These are phyloP conservation scores for Dolomedes plantarius DNA, from an alignment of 2,888 invertebrate species.

Conservation along the genomic window DNA sequence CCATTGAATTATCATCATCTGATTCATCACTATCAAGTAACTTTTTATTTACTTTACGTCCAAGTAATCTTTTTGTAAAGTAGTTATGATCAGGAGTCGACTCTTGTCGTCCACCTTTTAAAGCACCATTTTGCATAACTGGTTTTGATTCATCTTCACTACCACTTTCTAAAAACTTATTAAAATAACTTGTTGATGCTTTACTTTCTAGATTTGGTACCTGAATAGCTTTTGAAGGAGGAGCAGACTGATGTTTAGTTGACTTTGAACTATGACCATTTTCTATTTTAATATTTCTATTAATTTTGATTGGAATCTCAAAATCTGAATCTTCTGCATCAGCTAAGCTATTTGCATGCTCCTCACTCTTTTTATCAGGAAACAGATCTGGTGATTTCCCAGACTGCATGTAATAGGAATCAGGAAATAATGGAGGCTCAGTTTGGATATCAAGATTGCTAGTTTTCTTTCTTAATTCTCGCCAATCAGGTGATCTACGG, in stretches of 20 bases:
- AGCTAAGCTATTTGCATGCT: constrained; percentile 23
- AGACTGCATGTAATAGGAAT: background rate
- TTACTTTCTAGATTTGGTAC: background rate
- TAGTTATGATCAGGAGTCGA: constrained; percentile 19
- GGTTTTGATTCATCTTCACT: constrained; percentile 55
- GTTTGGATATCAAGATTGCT: background rate
- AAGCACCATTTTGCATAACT: constrained; percentile 35
- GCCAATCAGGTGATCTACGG: constrained; percentile 6
- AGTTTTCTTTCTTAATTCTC: constrained; percentile 7
- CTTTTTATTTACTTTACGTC: constrained; percentile 39
- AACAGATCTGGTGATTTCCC: constrained; percentile 5
- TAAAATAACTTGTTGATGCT: constrained; percentile 6
- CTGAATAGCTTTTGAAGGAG: background rate
- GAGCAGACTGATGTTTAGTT: background rate
- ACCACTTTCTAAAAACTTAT: constrained; percentile 42
- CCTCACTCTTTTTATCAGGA: constrained; percentile 49
- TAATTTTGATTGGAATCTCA: background rate
- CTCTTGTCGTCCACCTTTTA: constrained; percentile 54
- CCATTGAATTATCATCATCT: constrained; percentile 21
- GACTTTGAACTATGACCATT: background rate
- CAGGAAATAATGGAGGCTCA: background rate
- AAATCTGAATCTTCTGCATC: constrained; percentile 31
- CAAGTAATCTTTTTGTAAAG: background rate
- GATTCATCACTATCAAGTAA: constrained; percentile 46
- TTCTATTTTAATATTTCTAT: background rate